phyloP scores from a whole-genome alignment of 2,888 invertebrate species.

The Diplolepis rosae region DNA sequence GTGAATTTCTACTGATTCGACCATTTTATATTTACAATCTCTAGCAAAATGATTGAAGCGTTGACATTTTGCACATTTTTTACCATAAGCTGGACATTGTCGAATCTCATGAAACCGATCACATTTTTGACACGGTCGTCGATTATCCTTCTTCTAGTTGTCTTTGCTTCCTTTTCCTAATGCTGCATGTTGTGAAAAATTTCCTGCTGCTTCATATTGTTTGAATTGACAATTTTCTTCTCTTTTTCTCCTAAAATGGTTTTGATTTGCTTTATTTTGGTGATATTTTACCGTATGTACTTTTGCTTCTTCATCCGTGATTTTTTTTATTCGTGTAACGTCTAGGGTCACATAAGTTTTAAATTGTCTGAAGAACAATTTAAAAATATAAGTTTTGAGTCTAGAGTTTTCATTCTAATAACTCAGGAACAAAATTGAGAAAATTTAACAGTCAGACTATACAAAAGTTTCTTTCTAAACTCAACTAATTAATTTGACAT shows the following conservation, averaged over 20 bases:
- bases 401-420: no score
- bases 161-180: constrained; percentile 10
- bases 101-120: constrained; percentile 27
- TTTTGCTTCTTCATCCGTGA: constrained; percentile 26
- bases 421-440: no score
- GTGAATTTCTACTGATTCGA: constrained; percentile 12
- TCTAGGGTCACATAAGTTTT: no score
- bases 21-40: constrained; percentile 31
- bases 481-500: no score
- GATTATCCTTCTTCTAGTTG: not conserved
- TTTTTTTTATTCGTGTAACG: no score
- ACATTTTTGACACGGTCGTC: constrained; percentile 39
- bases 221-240: not conserved
- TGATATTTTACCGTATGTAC: constrained; percentile 21
- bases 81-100: constrained; percentile 44
- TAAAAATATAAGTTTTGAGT: no score
- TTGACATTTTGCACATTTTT: constrained; percentile 40
- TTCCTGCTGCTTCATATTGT: not conserved
- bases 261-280: not conserved
- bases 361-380: no score
- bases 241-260: not conserved
- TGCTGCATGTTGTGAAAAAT: not conserved
- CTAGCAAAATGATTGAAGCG: constrained; percentile 43
- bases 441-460: no score
- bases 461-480: no score